phyloP scores from a whole-genome alignment of 2,888 invertebrate species.

The Hypercompe scribonia region DNA sequence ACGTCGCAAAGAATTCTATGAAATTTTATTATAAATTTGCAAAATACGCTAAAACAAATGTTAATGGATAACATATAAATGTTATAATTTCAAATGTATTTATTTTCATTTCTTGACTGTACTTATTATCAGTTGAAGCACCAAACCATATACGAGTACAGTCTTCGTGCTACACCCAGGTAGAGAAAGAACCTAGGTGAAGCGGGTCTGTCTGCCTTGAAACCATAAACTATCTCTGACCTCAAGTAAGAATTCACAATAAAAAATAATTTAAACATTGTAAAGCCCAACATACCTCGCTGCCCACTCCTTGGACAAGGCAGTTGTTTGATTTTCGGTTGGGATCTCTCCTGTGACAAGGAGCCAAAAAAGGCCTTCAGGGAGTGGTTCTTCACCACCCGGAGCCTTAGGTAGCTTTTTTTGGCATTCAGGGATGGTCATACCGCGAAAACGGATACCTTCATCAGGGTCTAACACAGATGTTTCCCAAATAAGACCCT shows the following conservation, averaged over 20 bases:
- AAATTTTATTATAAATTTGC: too few species aligned
- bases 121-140: too few species aligned
- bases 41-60: too few species aligned
- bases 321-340: conserved; percentile 89
- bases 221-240: background rate
- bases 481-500: conserved; percentile 97
- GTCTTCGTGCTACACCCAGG: too few species aligned
- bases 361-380: conserved; percentile 93
- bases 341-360: conserved; percentile 92
- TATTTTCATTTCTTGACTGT: too few species aligned
- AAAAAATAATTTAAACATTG: background rate
- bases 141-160: too few species aligned
- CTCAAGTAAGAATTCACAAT: background rate
- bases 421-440: conserved; percentile 95
- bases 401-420: conserved; percentile 90
- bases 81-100: too few species aligned
- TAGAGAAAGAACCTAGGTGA: too few species aligned
- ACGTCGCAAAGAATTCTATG: too few species aligned
- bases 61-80: too few species aligned
- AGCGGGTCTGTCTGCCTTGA: background rate
- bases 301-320: conserved; percentile 94
- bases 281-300: conserved; percentile 67
- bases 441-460: conserved; percentile 97
- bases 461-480: conserved; percentile 98
- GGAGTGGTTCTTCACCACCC: conserved; percentile 90